Conservation (phyloP, 2,888 invertebrate species). For the Nomada flava region DNA sequence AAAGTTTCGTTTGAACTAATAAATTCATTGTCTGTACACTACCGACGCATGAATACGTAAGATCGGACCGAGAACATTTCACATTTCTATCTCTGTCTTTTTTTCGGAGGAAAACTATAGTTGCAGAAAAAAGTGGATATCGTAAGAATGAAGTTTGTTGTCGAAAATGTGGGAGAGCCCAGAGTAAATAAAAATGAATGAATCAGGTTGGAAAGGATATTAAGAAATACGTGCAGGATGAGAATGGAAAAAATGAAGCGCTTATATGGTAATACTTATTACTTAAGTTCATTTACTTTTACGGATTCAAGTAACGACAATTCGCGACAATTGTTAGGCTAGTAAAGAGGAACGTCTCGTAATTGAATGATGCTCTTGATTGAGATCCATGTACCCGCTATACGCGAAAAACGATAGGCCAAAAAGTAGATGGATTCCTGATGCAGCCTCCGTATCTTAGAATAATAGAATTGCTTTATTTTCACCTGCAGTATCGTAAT, state of each 20-base stretch:
- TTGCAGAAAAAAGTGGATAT: constrained; percentile 12
- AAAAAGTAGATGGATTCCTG: constrained; percentile 56
- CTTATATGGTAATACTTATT: constrained; percentile 59
- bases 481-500: constrained; percentile 21
- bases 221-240: background rate
- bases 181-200: background rate
- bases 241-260: constrained; percentile 7
- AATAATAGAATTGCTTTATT: constrained; percentile 11
- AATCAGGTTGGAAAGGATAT: background rate
- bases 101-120: constrained; percentile 51
- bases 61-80: constrained; percentile 31
- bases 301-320: constrained; percentile 40
- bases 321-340: constrained; percentile 65
- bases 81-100: background rate
- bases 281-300: constrained; percentile 39
- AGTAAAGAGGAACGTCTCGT: constrained; percentile 66
- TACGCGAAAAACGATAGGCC: constrained; percentile 67
- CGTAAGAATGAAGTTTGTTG: no score
- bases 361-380: constrained; percentile 48
- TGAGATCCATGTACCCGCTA: constrained; percentile 46
- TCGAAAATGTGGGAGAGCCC: no score
- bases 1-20: no score
- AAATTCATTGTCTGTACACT: constrained; percentile 25
- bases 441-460: constrained; percentile 20
- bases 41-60: constrained; percentile 1